phyloP scores from a whole-genome alignment of 1,140 invertebrate species.

The Phthorimaea operculella region DNA sequence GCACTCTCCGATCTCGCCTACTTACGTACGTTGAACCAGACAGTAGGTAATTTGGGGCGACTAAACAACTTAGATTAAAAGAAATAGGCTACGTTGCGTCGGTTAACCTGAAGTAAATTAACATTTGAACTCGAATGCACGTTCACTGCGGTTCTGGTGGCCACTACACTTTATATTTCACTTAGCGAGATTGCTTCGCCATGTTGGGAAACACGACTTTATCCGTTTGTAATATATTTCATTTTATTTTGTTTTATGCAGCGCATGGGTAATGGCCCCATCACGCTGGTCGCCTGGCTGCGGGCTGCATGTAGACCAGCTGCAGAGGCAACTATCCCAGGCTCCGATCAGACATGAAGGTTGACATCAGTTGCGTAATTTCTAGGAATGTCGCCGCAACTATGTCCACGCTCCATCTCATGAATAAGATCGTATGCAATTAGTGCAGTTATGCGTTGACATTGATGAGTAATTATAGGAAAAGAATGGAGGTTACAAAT shows the following conservation, averaged over 20 bases:
- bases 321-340: neutral
- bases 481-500: too few relatives aligned
- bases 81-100: constrained; percentile 4
- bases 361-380: neutral
- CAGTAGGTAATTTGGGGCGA: neutral
- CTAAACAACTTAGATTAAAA: constrained; percentile 2
- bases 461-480: too few relatives aligned
- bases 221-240: neutral
- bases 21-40: neutral
- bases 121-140: constrained; percentile 5
- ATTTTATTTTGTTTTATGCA: too few relatives aligned
- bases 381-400: neutral
- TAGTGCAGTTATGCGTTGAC: too few relatives aligned
- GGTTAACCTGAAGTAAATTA: constrained; percentile 4
- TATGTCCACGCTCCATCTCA: too few relatives aligned
- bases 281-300: neutral
- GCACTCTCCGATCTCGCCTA: neutral
- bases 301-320: neutral
- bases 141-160: neutral
- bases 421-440: too few relatives aligned
- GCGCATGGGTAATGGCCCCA: too few relatives aligned
- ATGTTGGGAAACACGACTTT: neutral
- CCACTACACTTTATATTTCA: neutral
- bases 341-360: neutral
- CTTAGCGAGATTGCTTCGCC: neutral